Base-by-base conservation (phyloP, 2,113 vertebrate species). In the Charina bottae region DNA sequence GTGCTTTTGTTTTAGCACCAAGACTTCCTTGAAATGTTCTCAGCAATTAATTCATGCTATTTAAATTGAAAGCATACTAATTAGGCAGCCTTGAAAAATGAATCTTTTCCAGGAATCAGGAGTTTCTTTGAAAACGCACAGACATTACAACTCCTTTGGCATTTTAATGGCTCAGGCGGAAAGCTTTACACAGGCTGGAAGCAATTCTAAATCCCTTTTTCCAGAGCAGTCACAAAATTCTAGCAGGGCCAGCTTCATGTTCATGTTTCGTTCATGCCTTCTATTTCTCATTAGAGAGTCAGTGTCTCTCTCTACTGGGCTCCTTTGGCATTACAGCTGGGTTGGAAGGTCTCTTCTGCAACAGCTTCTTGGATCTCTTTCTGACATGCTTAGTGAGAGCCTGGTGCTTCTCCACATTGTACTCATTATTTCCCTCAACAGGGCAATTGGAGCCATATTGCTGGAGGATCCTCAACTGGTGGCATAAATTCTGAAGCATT, bases 21-120 rank as follows among this genome's bases (percentile, higher is more conserved):
- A 58, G 90, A 93, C 85, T 95, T 90, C 89, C 89, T 95, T 94
- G 93, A 97, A 95, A 95, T 95, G 94, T 89, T 95, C 95, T 92
- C 53, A 92, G 91, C 93, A 97, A 97, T 97, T 97, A 97, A 96
- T 97, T 97, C 90, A 90, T 94, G 49, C 55, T 94, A 95, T 95
- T 93, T 96, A 97, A 97, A 96, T 97, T 97, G 97, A 97, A 97
- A 96, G 91, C 95, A 95, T 94, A 94, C 92, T 95, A 97, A 97
- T 97, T 96, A 97, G 90, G 93, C 93, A 96, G 93, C 90, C 91
- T 60, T 96, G 90, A 95, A 93, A 96, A 95, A 89, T 68, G 37
- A 95, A 96, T 86, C 93, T 92, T 78, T 97, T 97, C 94, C 95
- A 97, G 96, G 96, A 96, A 97, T 95, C 9, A 68, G 49, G 56